These are phyloP conservation scores for Psettodes erumei DNA, from an alignment of 2,113 vertebrate genomes.

Conservation along the genomic window DNA sequence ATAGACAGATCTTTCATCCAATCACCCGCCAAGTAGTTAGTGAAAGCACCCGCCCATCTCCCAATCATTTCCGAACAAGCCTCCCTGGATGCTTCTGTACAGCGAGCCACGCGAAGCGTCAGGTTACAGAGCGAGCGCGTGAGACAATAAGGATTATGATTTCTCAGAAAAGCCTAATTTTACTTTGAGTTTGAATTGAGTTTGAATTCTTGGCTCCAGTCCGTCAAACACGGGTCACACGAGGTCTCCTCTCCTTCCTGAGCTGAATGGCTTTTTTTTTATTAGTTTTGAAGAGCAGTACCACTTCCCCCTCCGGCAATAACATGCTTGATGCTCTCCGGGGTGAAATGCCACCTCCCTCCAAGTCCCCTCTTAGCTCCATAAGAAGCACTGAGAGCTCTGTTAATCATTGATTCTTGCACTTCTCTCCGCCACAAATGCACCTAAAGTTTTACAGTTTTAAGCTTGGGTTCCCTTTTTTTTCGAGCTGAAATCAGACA, in stretches of 20 bases:
- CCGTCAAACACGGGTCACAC: no score
- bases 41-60: no score
- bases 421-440: constrained; percentile 12
- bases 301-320: constrained; percentile 43
- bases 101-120: no score
- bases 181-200: not conserved
- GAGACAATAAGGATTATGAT: no score
- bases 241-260: not conserved
- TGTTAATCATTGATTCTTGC: constrained; percentile 9
- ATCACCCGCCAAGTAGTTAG: no score
- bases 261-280: constrained; percentile 39
- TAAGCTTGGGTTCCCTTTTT: not conserved
- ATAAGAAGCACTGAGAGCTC: constrained; percentile 52
- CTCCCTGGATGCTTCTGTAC: no score
- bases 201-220: not conserved
- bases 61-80: no score
- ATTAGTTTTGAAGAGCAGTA: constrained; percentile 46
- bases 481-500: not conserved
- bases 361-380: constrained; percentile 31
- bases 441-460: constrained; percentile 13
- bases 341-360: constrained; percentile 40
- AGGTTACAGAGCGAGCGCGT: no score
- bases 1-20: no score
- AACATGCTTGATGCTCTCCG: constrained; percentile 37
- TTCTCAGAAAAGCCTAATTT: not conserved